Evolutionary conservation across 2,888 invertebrate species (phyloP), one percentile per base, ranked within the genome.

Genomic region (Disparrhopalites patrizii): DNA sequence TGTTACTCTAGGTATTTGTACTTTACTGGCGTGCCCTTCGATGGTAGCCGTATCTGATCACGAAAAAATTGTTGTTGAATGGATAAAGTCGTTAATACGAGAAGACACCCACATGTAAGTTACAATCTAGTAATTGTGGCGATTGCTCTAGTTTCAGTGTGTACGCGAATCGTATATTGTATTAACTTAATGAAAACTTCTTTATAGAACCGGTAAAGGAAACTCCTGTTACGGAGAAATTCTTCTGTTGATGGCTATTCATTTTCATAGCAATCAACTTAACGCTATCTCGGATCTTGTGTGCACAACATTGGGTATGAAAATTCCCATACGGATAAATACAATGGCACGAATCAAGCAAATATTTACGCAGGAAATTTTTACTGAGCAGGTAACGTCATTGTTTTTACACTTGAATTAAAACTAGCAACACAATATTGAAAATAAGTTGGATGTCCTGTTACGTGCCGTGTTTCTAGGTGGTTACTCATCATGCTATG

Each of bases 281-380:
- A 86, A 89, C 61, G 93, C 95, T 5, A 94, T 98, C 62, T 90
- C 92, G 62, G 97, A 97, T 77, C 82, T 97, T 40, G 94, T 97
- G 0, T 94, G 93, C 77, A 88, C 93, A 2, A 95, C 94, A 1
- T 81, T 98, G 2, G 94, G 95, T 28, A 95, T 98, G 93, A 93
- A 96, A 78, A 90, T 94, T 68, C 88, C 90, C 0, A 89, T 90
- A 51, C 81, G 93, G 31, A 89, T 91, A 13, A 93, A 92, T 76
- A 92, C 91, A 76, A 86, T 93, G 74, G 89, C 89, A 1, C 83
- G 91, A 62, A 91, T 94, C 81, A 94, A 93, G 78, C 90, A 91
- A 77, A 90, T 97, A 33, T 97, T 98, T 78, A 95, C 92, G 0
- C 93, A 94, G 77, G 96, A 97, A 79, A 91, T 98, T 72, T 97